phyloP scores from a whole-genome alignment of 2,797 vertebrate genomes.

The Gambelia wislizenii region DNA sequence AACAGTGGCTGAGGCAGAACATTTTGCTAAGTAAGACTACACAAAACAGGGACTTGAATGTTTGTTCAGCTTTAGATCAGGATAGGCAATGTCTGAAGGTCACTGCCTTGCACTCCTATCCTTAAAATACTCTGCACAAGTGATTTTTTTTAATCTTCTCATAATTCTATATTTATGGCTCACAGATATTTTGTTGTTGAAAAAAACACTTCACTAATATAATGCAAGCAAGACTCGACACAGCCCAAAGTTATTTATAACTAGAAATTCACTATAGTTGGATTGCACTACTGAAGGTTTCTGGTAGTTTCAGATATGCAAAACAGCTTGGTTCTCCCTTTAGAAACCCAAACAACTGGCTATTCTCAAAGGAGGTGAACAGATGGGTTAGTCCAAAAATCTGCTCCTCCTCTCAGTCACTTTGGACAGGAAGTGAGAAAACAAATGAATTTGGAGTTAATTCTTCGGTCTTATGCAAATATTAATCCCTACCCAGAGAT shows the following conservation, averaged over 20 bases:
- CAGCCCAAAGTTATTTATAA: not conserved
- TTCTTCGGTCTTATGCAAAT: slow-evolving; percentile 1
- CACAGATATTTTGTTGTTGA: not conserved
- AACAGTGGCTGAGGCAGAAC: not conserved
- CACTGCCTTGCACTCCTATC: not conserved
- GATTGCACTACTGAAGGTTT: not conserved
- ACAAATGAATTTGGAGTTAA: not conserved
- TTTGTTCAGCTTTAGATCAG: not conserved
- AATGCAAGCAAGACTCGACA: not conserved
- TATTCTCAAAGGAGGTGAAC: not conserved
- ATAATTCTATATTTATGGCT: not conserved
- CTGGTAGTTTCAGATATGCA: not conserved
- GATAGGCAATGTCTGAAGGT: too few species aligned
- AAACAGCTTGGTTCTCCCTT: not conserved
- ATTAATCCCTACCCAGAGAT: not conserved
- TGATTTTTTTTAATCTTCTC: not conserved
- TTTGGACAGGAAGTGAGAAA: slow-evolving; percentile 4
- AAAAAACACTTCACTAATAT: not conserved
- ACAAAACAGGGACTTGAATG: not conserved
- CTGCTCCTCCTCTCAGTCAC: not conserved
- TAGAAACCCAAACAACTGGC: not conserved
- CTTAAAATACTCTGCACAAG: not conserved
- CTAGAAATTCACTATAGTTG: not conserved
- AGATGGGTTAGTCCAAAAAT: slow-evolving; percentile 11
- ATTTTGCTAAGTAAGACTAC: not conserved